Base-by-base conservation (phyloP, 2,113 vertebrate genomes). In the Plotosus lineatus region DNA sequence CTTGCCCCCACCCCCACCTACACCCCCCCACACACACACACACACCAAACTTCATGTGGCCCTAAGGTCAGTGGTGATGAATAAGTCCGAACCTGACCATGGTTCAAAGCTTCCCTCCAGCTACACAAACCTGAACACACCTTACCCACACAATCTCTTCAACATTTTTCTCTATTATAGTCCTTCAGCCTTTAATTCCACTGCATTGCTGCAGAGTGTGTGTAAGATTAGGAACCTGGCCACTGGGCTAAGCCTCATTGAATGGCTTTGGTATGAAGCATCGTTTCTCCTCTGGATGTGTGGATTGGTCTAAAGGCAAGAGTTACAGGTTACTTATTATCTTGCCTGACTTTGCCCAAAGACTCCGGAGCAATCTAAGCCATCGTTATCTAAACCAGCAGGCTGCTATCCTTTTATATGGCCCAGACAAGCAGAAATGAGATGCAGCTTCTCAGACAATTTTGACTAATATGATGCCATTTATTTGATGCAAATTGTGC, bases 161-260 rank as follows among this genome's bases (percentile, higher is more conserved):
- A 65, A 50, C 77, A 53, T 63, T 40, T 15, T 51, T 68, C 46
- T 68, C 21, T 48, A 50, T 78, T 65, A 63, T 15, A n/a, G 44
- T 38, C 44, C 26, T n/a, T 58, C 19, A 51, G 19, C 61, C 23
- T 42, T 31, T 11, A 55, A 19, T 50, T 65, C n/a, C 33, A 21
- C 48, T 26, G 31, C n/a, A 46, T 19, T 55, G 36, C 28, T 44
- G 1, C 3, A 14, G 7, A 33, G 42, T 38, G 33, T 38, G 60
- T 51, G 40, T 38, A 42, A 69, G 78, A 80, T 71, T 80, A 80
- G 73, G 36, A 50, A 71, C 55, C 78, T 84, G 63, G 60, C 74
- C 56, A 61, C 71, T 55, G 66, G 75, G 33, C 28, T 81, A 19
- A 23, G 42, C 60, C 44, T 68, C 51, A 65, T 74, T n/a, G 40